Conservation (phyloP, 2,888 invertebrate species). For the Anagyrus pseudococci region DNA sequence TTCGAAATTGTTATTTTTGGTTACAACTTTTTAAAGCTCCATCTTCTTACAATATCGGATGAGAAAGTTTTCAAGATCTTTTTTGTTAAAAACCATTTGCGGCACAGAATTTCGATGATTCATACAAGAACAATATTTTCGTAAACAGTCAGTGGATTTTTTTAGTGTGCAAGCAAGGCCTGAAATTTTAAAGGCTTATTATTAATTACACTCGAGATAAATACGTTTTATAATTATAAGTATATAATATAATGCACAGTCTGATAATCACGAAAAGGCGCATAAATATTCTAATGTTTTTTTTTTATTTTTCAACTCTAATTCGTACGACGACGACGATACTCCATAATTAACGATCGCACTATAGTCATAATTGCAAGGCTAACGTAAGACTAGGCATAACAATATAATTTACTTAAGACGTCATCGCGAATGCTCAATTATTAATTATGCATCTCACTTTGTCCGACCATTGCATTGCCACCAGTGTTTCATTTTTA, state of each 20-base stretch:
- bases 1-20: too few relatives aligned
- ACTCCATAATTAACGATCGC: constrained; percentile 16
- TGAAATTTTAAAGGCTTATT: background rate
- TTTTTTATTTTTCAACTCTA: background rate
- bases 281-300: constrained; percentile 11
- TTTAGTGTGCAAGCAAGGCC: too few relatives aligned
- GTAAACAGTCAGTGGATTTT: too few relatives aligned
- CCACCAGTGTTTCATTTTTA: constrained; percentile 1
- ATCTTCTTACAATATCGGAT: too few relatives aligned
- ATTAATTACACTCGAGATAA: constrained; percentile 3
- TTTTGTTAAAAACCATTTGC: too few relatives aligned
- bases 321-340: too few relatives aligned
- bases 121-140: too few relatives aligned
- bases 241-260: constrained; percentile 24
- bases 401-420: constrained; percentile 36
- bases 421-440: background rate
- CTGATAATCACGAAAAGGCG: constrained; percentile 21
- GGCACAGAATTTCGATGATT: too few relatives aligned
- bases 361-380: constrained; percentile 27
- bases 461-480: too few relatives aligned
- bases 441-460: constrained; percentile 2
- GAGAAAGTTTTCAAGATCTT: too few relatives aligned
- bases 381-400: constrained; percentile 38
- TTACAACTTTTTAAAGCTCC: too few relatives aligned
- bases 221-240: background rate